A percentile compares a stretch with the other conserved stretches of the same genome.
Conservation (phyloP, 1,140 invertebrate species). For the Leptinotarsa texana region DNA sequence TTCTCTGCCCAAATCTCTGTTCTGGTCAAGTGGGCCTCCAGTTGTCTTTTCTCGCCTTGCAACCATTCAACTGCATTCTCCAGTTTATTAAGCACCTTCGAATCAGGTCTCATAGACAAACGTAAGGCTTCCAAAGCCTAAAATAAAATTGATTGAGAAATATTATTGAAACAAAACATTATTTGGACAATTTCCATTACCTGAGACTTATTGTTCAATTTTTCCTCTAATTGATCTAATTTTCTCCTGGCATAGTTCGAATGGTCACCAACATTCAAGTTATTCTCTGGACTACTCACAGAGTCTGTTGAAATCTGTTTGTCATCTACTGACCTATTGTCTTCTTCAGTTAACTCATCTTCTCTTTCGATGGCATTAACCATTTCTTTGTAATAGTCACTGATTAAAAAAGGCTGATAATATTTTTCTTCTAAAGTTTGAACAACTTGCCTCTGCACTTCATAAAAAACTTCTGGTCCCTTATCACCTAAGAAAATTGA, state of each 20-base stretch:
- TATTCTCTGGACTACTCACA: conserved; percentile 57
- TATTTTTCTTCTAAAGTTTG: conserved; percentile 82
- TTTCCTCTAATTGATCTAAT: conserved; percentile 78
- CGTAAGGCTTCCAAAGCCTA: conserved; percentile 78
- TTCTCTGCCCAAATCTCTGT: conserved; percentile 89
- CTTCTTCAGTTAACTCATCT: conserved; percentile 59
- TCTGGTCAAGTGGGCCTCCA: conserved; percentile 82
- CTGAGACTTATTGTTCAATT: conserved; percentile 77
- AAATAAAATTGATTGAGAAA: conserved; percentile 9
- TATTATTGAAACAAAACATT: background rate
- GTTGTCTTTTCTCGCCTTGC: conserved; percentile 73
- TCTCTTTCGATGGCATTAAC: conserved; percentile 71
- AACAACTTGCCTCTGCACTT: conserved; percentile 80
- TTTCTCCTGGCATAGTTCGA: conserved; percentile 82
- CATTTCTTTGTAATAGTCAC: conserved; percentile 81
- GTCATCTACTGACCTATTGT: conserved; percentile 57
- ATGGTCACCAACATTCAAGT: conserved; percentile 73
- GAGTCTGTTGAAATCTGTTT: conserved; percentile 61
- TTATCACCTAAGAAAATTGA: conserved; percentile 66
- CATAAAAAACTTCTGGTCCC: conserved; percentile 86
- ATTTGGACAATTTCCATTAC: conserved; percentile 46
- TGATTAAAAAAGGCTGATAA: conserved; percentile 86
- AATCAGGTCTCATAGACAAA: conserved; percentile 76
- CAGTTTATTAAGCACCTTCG: conserved; percentile 73
- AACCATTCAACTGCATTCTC: conserved; percentile 82